Percentiles rank a stretch among this genome's conserved stretches.
Evolutionary conservation across 2,797 vertebrate genomes (phyloP).

Genomic region (Spinibarbus caldwelli): DNA sequence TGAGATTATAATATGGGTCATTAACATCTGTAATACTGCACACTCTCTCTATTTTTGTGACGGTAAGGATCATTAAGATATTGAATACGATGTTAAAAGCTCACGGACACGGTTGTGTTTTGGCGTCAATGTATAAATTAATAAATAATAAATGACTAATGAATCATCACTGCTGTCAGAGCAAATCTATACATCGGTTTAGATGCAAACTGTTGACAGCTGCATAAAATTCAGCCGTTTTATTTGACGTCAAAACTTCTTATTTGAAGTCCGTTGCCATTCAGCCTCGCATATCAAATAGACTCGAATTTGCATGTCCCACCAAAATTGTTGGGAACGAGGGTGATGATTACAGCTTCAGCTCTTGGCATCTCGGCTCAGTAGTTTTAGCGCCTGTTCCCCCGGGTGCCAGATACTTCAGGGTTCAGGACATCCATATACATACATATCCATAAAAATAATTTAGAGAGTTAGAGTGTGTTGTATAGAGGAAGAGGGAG

Average conservation of each 20-base stretch:
- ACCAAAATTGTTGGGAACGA: slow-evolving; percentile 38
- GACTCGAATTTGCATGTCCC: slow-evolving; percentile 45
- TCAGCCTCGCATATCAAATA: slow-evolving; percentile 11
- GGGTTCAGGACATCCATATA: slow-evolving; percentile 34
- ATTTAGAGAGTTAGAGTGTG: slow-evolving; percentile 23
- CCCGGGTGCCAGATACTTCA: slow-evolving; percentile 6
- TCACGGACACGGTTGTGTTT: not conserved
- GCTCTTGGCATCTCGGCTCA: slow-evolving; percentile 34
- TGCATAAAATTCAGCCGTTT: not conserved
- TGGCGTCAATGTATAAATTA: not conserved
- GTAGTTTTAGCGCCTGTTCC: slow-evolving; percentile 41
- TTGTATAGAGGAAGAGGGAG: not conserved
- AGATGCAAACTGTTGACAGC: not conserved
- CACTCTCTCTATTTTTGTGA: not conserved
- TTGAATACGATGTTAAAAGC: not conserved
- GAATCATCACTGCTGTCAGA: not conserved
- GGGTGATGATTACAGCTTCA: slow-evolving; percentile 28
- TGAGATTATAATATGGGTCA: slow-evolving; percentile 20
- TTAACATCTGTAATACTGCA: slow-evolving; percentile 13
- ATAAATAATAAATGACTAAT: not conserved
- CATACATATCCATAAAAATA: slow-evolving; percentile 42
- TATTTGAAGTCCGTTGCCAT: not conserved
- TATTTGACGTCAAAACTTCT: not conserved
- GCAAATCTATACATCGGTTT: not conserved
- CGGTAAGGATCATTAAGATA: slow-evolving; percentile 7